A percentile compares a stretch with the other conserved stretches of the same genome.
Conservation (phyloP, 2,113 vertebrate genomes). For the Ammospiza nelsoni region DNA sequence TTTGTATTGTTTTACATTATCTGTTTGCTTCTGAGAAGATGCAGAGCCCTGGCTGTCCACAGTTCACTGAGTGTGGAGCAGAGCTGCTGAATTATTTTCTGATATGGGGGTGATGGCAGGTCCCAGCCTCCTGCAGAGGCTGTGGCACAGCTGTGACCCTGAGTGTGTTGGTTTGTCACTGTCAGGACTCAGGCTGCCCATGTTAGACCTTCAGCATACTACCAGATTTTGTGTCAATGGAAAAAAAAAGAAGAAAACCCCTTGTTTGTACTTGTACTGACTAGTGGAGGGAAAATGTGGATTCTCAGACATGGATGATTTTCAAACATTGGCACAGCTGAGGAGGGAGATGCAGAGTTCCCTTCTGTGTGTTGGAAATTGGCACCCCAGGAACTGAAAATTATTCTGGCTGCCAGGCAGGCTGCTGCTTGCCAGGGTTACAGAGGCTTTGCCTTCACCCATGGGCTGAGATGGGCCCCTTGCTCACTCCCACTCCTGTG, state of each 20-base stretch:
- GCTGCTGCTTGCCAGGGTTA: neutral
- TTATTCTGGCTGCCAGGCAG: neutral
- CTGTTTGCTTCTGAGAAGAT: neutral
- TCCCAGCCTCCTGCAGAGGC: neutral
- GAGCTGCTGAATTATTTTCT: neutral
- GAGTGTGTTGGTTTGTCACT: neutral
- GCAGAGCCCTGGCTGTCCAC: neutral
- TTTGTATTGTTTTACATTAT: neutral
- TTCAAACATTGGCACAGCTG: slow-evolving; percentile 41
- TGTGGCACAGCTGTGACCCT: neutral
- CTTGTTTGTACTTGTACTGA: neutral
- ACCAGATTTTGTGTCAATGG: neutral
- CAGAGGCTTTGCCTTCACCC: neutral
- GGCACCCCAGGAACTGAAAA: slow-evolving; percentile 16
- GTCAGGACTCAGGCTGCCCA: neutral
- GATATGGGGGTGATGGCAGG: neutral
- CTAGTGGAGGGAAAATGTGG: neutral
- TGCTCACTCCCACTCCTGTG: neutral
- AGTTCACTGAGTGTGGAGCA: neutral
- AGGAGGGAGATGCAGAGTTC: neutral
- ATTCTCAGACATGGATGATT: neutral
- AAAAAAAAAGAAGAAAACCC: neutral
- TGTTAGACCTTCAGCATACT: neutral
- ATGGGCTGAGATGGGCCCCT: rapidly evolving
- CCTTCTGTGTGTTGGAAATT: slow-evolving; percentile 20